Conservation (phyloP, 2,888 invertebrate species). For the Megamerina dolium region DNA sequence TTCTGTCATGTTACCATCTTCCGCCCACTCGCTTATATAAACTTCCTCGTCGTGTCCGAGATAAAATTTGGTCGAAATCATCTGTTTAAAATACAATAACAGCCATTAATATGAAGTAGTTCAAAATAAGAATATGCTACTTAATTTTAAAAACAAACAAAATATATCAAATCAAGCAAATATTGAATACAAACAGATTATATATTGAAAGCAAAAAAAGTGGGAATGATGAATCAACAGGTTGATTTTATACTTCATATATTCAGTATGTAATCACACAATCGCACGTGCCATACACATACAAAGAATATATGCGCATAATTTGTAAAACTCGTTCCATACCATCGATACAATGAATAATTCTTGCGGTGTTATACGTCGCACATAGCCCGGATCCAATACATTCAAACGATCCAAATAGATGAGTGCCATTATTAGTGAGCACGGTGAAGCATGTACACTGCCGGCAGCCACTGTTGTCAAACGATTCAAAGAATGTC, state of each 20-base stretch:
- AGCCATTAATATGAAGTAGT: no score
- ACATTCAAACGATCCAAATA: slow-evolving; percentile 85
- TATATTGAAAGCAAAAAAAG: no score
- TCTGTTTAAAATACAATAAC: slow-evolving; percentile 58
- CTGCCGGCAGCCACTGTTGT: slow-evolving; percentile 70
- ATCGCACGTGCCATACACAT: no score
- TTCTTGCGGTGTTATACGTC: slow-evolving; percentile 79
- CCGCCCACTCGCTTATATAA: slow-evolving; percentile 88
- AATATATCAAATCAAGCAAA: neutral
- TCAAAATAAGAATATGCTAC: no score
- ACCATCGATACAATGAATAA: slow-evolving; percentile 93
- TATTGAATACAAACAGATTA: no score
- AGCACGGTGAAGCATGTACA: slow-evolving; percentile 76
- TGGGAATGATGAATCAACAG: no score
- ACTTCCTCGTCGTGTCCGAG: slow-evolving; percentile 84
- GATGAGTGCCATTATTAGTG: slow-evolving; percentile 84
- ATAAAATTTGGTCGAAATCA: slow-evolving; percentile 95
- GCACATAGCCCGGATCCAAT: slow-evolving; percentile 76
- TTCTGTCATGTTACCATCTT: slow-evolving; percentile 68
- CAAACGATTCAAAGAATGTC: slow-evolving; percentile 69
- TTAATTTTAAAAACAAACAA: no score
- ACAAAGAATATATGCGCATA: no score
- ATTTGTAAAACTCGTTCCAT: no score
- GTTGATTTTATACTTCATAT: no score
- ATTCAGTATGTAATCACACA: no score